Evolutionary conservation across 2,888 invertebrate species (phyloP).

Genomic region (Mythimna ferrago): DNA sequence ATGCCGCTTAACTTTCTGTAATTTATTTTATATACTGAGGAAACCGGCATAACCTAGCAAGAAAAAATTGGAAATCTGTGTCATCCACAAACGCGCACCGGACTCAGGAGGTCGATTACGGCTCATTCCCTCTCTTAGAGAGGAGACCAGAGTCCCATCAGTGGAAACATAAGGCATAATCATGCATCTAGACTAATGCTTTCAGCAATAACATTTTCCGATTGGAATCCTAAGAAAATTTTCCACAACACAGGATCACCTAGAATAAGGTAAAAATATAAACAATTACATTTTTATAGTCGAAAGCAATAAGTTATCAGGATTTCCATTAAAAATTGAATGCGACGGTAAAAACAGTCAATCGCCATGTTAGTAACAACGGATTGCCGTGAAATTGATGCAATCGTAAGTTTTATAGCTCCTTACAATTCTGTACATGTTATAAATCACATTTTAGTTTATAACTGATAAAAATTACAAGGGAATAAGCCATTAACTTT

Average conservation of each 20-base stretch:
- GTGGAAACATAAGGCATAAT: too few relatives aligned
- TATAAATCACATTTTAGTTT: constrained; percentile 65
- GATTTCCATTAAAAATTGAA: constrained; percentile 73
- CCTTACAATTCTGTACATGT: constrained; percentile 67
- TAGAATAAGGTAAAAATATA: constrained; percentile 58
- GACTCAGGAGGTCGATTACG: too few relatives aligned
- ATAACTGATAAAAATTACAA: constrained; percentile 64
- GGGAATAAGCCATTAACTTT: constrained; percentile 57
- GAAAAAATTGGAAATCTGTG: too few relatives aligned
- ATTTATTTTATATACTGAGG: too few relatives aligned
- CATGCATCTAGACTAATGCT: too few relatives aligned
- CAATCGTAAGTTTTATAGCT: constrained; percentile 66
- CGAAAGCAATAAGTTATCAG: constrained; percentile 66
- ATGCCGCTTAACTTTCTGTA: too few relatives aligned
- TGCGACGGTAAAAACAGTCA: constrained; percentile 71
- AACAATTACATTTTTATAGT: constrained; percentile 64
- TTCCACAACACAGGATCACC: constrained; percentile 38
- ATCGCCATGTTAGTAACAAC: constrained; percentile 67
- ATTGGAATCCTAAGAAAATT: not conserved
- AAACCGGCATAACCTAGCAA: too few relatives aligned
- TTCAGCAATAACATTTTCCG: not conserved
- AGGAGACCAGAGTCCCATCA: too few relatives aligned
- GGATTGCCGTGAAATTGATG: constrained; percentile 74
- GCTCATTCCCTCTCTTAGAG: too few relatives aligned
- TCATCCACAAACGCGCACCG: too few relatives aligned